Evolutionary conservation across 2,113 vertebrate species (phyloP), one percentile per base, ranked within the genome.

Genomic region (Laterallus jamaicensis): DNA sequence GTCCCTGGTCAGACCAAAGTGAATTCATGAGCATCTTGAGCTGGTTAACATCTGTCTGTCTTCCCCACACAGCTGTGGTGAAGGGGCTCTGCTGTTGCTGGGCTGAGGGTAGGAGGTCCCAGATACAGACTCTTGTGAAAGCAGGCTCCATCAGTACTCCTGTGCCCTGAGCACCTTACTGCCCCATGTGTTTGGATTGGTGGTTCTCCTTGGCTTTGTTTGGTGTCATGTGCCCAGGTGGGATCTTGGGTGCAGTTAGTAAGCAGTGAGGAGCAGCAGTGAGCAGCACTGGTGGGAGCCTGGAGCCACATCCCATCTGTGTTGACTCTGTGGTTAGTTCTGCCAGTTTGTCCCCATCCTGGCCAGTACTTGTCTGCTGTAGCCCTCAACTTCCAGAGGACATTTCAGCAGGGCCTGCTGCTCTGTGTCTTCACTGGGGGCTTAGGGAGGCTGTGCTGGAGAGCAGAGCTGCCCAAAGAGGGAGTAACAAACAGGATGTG

Each of bases 221-320:
- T 56, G 25, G n/a, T 60, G 4, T 9, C 6, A 9, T 0, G 1
- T 73, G 59, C 37, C 66, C 11, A 1, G 13, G 8, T 0, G 1
- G 60, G n/a, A 49, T 42, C n/a, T 37, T 55, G 47, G 37, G 2
- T 59, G 77, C 50, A 24, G 31, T 3, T 15, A 16, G 54, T 9
- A 16, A 11, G 10, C 29, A 24, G 49, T 3, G 2, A 63, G 17
- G 35, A 70, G 82, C 55, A 77, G 76, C 54, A 68, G 31, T 6
- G 63, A 52, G 86, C 58, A 29, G 55, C 31, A 8, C 6, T 17
- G 8, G 25, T 11, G 3, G 5, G 50, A 64, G 62, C 4, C 1
- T 15, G 40, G 55, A 29, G 55, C 81, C 44, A 37, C 73, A 28
- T 39, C 40, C 70, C 49, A 58, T 6, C 62, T 13, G 0, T 15